Base-by-base conservation (phyloP, 2,113 vertebrate species). In the Carassius auratus region DNA sequence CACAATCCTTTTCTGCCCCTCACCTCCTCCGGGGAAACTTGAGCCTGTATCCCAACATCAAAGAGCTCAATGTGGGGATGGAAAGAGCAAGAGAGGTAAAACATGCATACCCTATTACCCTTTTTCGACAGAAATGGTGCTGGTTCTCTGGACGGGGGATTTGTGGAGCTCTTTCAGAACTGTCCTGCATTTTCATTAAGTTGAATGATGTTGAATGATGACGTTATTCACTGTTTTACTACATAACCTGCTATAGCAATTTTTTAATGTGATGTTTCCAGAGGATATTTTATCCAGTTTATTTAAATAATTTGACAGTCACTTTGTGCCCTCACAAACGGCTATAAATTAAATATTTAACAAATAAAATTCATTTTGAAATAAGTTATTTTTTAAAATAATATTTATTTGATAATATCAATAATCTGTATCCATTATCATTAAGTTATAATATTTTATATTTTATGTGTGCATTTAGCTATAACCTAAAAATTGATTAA, bases 21-120 rank as follows among this genome's bases (percentile, higher is more conserved):
- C 76, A 76, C 69, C 87, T 48, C 69, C 76, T 84, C 38, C 55
- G 83, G 61, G 86, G 89, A 90, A 91, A 90, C 74, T 86, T 33
- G 78, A 87, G 73, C 55, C 81, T 9, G 82, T 74, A 48, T 75
- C 76, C 81, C 52, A 64, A 83, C 83, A 89, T 87, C 87, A 89
- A 90, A 89, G 86, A 66, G 14, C 71, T 1, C 36, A 74, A 45
- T 5, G 55, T 79, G 23, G 50, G 69, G 59, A 30, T 83, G 83
- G 83, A 86, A 90, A 90, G 66, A 90, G 92, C 88, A n/a, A 42
- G 89, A 88, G 55, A 68, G 82, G 64, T 83, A 83, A 83, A 83
- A 73, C 66, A 73, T 71, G 64, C 26, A 83, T 55, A 55, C 33
- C 48, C 42, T 81, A 21, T 8, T 50, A 50, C 23, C 14, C 42